Evolutionary conservation across 2,888 invertebrate genomes (phyloP).

Genomic region (Cheilosia scutellata): DNA sequence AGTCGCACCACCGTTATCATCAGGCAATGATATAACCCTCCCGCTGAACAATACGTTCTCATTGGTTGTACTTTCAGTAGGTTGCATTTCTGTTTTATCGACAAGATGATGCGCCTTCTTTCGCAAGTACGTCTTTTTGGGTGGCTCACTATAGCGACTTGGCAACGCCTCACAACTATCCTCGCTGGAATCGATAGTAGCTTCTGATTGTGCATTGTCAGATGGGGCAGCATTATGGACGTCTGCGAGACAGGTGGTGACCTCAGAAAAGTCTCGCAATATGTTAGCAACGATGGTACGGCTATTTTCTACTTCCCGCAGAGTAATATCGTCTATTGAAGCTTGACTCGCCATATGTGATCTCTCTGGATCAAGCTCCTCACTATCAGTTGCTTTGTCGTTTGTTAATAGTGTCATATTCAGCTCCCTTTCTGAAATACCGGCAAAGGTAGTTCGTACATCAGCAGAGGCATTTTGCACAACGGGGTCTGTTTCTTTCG

Average conservation of each 20-base stretch:
- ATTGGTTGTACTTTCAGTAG: not conserved
- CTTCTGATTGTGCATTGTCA: not conserved
- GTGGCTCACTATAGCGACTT: constrained; percentile 6
- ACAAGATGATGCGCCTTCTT: not conserved
- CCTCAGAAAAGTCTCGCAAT: constrained; percentile 4
- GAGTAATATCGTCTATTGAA: not conserved
- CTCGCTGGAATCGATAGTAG: constrained; percentile 33
- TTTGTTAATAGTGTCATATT: not conserved
- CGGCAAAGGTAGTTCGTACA: constrained; percentile 32
- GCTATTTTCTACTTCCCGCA: not conserved
- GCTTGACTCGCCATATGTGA: not conserved
- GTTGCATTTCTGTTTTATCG: not conserved
- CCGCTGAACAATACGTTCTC: constrained; percentile 50
- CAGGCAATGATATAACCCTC: constrained; percentile 47
- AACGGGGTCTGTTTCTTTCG: not conserved
- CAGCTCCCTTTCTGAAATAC: constrained; percentile 23
- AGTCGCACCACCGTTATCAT: constrained; percentile 39
- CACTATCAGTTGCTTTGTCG: not conserved
- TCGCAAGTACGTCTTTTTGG: constrained; percentile 35
- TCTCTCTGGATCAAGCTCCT: not conserved
- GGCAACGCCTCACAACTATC: constrained; percentile 19
- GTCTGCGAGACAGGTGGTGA: not conserved
- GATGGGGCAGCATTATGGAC: not conserved
- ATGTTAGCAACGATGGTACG: not conserved
- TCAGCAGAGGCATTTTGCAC: not conserved